Evolutionary conservation across 64 coral and sea anemone species (phyloP).

Genomic region (Montipora foliosa): DNA sequence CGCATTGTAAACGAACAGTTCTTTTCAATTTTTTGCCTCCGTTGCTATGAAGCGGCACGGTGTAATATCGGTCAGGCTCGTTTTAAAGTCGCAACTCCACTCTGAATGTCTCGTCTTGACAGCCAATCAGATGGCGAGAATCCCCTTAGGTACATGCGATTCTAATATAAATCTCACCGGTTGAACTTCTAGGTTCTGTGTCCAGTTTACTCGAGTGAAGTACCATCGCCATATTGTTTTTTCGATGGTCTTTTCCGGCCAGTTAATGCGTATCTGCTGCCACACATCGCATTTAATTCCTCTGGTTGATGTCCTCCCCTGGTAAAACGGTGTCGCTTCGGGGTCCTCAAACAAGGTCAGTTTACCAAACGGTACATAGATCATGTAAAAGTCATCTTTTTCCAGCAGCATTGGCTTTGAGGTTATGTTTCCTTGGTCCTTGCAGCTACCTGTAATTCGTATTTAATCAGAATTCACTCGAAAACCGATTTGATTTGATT

Average conservation of each 20-base stretch:
- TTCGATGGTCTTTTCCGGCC: neutral
- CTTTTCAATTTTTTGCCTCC: no score
- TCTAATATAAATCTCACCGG: constrained; percentile 1
- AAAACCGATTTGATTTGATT: no score
- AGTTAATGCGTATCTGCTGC: constrained; percentile 12
- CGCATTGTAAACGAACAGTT: no score
- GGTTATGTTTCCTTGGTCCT: no score
- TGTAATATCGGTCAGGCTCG: no score
- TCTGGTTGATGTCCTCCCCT: neutral
- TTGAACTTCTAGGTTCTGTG: neutral
- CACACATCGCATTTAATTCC: constrained; percentile 34
- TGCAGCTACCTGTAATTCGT: no score
- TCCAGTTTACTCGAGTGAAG: neutral
- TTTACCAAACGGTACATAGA: neutral
- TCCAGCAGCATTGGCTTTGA: no score
- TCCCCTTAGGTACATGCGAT: neutral
- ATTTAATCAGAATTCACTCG: neutral
- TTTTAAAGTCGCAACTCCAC: no score
- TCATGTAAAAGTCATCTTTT: no score
- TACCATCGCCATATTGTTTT: constrained; percentile 32
- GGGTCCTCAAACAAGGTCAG: constrained; percentile 6
- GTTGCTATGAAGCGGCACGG: no score
- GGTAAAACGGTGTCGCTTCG: constrained; percentile 4
- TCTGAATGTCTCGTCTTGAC: no score
- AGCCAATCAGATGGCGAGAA: no score